Evolutionary conservation across 2,888 invertebrate species (phyloP).

Genomic region (Protonemura montana): DNA sequence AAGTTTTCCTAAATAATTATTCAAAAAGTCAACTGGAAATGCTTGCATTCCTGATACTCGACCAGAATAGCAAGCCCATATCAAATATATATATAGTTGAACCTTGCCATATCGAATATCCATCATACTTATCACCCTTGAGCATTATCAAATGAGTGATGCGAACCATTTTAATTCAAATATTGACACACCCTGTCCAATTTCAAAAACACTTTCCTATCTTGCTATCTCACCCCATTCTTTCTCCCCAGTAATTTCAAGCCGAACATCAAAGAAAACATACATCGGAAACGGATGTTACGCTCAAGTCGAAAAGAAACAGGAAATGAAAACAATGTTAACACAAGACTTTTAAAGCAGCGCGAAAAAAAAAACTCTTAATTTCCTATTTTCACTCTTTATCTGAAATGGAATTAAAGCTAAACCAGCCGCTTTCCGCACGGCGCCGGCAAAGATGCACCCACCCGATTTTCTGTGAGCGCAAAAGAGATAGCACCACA

Average conservation of each 20-base stretch:
- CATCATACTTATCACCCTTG: too few relatives aligned
- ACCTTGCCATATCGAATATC: too few relatives aligned
- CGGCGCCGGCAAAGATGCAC: too few relatives aligned
- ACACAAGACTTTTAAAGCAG: not conserved
- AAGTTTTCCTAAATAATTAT: too few relatives aligned
- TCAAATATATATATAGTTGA: too few relatives aligned
- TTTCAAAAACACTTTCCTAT: not conserved
- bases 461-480: too few relatives aligned
- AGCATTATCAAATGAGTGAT: too few relatives aligned
- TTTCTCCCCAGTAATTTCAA: not conserved
- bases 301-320: not conserved
- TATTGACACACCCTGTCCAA: not conserved
- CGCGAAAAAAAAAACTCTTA: not conserved
- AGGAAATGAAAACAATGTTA: conserved; percentile 7
- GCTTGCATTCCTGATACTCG: too few relatives aligned
- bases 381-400: not conserved
- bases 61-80: too few relatives aligned
- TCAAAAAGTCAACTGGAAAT: too few relatives aligned
- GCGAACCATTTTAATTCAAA: not conserved
- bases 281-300: not conserved
- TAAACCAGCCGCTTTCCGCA: not conserved
- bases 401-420: not conserved
- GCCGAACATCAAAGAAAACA: not conserved
- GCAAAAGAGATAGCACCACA: too few relatives aligned
- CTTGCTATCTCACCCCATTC: not conserved